Evolutionary conservation across 2,888 invertebrate species (phyloP), one percentile per base, ranked within the genome.

Genomic region (Drosophila conformis): DNA sequence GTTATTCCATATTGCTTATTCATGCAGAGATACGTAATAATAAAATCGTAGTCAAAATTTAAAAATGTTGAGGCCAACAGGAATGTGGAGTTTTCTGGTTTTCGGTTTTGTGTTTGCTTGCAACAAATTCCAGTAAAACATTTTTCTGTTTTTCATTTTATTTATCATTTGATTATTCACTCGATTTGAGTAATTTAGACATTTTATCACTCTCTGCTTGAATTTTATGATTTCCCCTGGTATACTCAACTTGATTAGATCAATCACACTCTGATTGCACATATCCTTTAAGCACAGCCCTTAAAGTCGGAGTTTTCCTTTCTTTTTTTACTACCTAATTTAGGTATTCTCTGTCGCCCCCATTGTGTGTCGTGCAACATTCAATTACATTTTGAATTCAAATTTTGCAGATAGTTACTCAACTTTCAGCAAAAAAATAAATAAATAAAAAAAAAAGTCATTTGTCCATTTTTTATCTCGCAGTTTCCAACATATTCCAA

Each of bases 281-380:
- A 56, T 33, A 38, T 54, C 46, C 35, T 36, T 66, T 42, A 29
- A 36, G 27, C 51, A 27, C 4, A 57, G 15, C 35, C 5, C 35
- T 68, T 52, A 53, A 52, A 42, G 13, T 29, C 38, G 6, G 33
- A 40, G 4, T 21, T 54, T 33, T 29, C 4, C 6, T 31, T 18
- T 54, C 31, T 21, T 54, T 51, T 29, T 48, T 40, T 56, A 35
- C 46, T 52, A 64, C 59, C 36, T 73, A 61, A 70, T 66, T 64
- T 58, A 38, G 42, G 49, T 58, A 71, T 65, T 84, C 69, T 42
- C 54, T 64, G 54, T 18, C 52, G 31, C 70, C 82, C 77, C 77
- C 87, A 82, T 85, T 83, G 80, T 70, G 79, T 79, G 69, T 76
- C 69, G 64, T 76, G 61, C 67, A 60, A 52, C 66, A 79, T 83